These are phyloP conservation scores for Coptotermes formosanus DNA, from an alignment of 1,140 invertebrate species.

Conservation along the genomic window DNA sequence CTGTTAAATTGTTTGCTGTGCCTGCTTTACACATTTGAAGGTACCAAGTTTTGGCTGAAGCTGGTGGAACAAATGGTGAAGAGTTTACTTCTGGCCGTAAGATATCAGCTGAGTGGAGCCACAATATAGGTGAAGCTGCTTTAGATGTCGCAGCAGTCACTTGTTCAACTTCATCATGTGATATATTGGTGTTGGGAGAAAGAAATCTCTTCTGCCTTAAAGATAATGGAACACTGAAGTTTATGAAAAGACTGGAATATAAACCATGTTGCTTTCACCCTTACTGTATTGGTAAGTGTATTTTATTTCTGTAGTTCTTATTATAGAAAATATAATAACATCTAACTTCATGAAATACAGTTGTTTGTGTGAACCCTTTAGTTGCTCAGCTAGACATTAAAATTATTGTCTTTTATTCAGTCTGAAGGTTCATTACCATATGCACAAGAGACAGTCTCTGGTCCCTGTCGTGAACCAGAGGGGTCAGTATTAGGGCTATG, in stretches of 20 bases:
- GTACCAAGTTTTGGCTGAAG: slow-evolving; percentile 63
- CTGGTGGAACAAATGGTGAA: slow-evolving; percentile 53
- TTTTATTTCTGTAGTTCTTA: neutral
- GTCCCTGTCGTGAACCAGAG: too few relatives aligned
- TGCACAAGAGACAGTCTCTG: too few relatives aligned
- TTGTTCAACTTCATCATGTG: slow-evolving; percentile 52
- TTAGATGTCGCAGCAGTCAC: slow-evolving; percentile 61
- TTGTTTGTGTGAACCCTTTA: too few relatives aligned
- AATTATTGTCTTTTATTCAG: too few relatives aligned
- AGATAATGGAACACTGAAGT: slow-evolving; percentile 70
- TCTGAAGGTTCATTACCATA: too few relatives aligned
- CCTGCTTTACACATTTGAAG: slow-evolving; percentile 43
- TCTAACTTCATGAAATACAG: neutral
- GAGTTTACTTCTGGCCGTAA: slow-evolving; percentile 52
- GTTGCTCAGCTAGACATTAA: too few relatives aligned
- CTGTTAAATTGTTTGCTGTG: too few relatives aligned
- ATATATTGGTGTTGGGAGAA: slow-evolving; percentile 69
- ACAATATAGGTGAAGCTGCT: slow-evolving; percentile 74
- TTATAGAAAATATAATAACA: neutral
- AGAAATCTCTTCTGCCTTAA: slow-evolving; percentile 73
- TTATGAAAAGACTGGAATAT: slow-evolving; percentile 79
- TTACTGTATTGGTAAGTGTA: slow-evolving; percentile 26
- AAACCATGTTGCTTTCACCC: slow-evolving; percentile 59
- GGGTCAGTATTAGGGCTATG: too few relatives aligned
- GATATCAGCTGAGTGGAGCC: slow-evolving; percentile 69